Conservation (phyloP, 2,888 invertebrate species). For the Drosophila infuscata region DNA sequence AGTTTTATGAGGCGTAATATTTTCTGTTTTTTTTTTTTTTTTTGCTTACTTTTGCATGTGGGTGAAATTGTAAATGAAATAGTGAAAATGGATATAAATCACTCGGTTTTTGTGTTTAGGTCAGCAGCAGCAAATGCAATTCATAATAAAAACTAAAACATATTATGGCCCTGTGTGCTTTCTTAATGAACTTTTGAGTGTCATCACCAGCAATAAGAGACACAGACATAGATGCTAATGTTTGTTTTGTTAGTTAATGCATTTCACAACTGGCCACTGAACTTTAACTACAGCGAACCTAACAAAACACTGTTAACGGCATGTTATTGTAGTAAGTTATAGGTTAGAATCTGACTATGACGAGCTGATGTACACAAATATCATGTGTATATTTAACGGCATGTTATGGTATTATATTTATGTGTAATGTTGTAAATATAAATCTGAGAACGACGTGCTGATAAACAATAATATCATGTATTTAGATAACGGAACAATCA, state of each 20-base stretch:
- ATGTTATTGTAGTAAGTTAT: not conserved
- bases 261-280: slow-evolving; percentile 43
- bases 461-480: not conserved
- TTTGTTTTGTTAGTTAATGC: slow-evolving; percentile 21
- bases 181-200: slow-evolving; percentile 48
- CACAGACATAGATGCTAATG: slow-evolving; percentile 14
- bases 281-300: slow-evolving; percentile 10
- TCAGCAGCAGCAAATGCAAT: slow-evolving; percentile 32
- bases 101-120: slow-evolving; percentile 21
- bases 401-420: not conserved
- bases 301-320: slow-evolving; percentile 6
- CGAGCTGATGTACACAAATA: not conserved
- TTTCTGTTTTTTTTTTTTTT: slow-evolving; percentile 12
- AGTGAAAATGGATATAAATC: slow-evolving; percentile 30
- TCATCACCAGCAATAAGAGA: slow-evolving; percentile 8
- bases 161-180: slow-evolving; percentile 39
- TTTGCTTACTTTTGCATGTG: slow-evolving; percentile 49
- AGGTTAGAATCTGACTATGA: not conserved
- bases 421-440: not conserved
- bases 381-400: not conserved
- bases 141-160: slow-evolving; percentile 43
- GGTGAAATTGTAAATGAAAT: slow-evolving; percentile 68
- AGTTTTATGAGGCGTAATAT: slow-evolving; percentile 55
- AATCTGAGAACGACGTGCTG: not conserved
- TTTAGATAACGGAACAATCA: not conserved